Percentiles rank a stretch among this genome's conserved stretches.
These are phyloP conservation scores for Ivindomyrus marchei DNA, from an alignment of 2,113 vertebrate genomes.

Conservation along the genomic window DNA sequence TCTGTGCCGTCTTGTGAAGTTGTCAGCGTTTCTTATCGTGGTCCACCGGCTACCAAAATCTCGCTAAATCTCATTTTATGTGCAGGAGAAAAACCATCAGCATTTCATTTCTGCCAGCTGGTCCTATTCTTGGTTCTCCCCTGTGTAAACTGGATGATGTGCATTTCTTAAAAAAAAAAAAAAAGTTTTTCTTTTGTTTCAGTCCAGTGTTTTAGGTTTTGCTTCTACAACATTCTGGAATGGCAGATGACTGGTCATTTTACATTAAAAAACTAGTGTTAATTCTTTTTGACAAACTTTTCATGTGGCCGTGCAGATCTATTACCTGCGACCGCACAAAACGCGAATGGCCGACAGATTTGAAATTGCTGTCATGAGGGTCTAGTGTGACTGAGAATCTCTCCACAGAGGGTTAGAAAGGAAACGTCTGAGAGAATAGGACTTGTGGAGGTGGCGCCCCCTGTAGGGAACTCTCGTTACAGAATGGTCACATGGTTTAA, in stretches of 20 bases:
- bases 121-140: conserved; percentile 12
- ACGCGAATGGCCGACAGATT: neutral
- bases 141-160: conserved; percentile 7
- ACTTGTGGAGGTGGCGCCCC: conserved; percentile 36
- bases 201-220: neutral
- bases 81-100: conserved; percentile 6
- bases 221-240: neutral
- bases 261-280: neutral
- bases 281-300: neutral
- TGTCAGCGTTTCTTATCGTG: conserved; percentile 41
- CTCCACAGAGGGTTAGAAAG: conserved; percentile 26
- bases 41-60: conserved; percentile 15
- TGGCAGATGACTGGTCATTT: neutral
- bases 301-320: neutral
- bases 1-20: conserved; percentile 52
- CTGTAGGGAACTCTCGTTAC: conserved; percentile 55
- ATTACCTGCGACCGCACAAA: too few species aligned
- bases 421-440: conserved; percentile 20
- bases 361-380: neutral
- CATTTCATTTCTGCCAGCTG: conserved; percentile 4
- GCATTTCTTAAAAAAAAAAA: conserved; percentile 11
- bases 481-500: conserved; percentile 38
- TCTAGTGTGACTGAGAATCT: neutral
- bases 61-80: neutral
- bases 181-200: conserved; percentile 9